Conservation (phyloP, 1,140 invertebrate species). For the Steinernema khuongi region DNA sequence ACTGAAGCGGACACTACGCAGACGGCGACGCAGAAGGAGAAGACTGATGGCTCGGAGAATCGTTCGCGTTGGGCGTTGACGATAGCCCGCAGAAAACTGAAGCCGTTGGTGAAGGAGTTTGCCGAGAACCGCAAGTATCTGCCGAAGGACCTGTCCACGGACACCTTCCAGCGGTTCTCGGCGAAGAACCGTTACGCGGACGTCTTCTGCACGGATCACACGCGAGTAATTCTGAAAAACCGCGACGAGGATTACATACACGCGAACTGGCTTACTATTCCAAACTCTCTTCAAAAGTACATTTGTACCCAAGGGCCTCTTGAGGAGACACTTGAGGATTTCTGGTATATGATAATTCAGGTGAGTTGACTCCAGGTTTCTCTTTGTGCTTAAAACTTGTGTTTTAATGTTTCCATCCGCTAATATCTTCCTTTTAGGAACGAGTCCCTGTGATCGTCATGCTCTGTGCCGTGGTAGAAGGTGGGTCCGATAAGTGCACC, state of each 20-base stretch:
- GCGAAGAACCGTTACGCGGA: conserved; percentile 27
- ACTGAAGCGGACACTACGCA: no score
- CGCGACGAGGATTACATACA: conserved; percentile 27
- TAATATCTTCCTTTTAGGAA: no score
- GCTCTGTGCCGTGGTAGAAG: neutral
- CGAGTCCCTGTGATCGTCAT: neutral
- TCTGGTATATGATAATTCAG: neutral
- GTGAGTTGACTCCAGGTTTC: no score
- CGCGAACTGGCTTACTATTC: conserved; percentile 27
- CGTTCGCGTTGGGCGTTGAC: no score
- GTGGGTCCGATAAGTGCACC: neutral
- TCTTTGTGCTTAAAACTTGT: no score
- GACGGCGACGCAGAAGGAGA: no score
- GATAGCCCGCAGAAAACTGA: no score
- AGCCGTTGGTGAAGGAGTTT: neutral
- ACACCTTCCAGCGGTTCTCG: neutral
- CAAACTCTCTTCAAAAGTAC: conserved; percentile 18
- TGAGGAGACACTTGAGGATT: neutral
- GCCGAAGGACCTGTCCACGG: neutral
- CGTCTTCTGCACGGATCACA: conserved; percentile 27
- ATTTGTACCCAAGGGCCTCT: conserved; percentile 23
- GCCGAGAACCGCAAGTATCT: neutral
- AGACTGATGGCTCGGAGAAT: no score
- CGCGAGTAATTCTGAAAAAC: conserved; percentile 27
- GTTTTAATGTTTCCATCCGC: no score